phyloP scores from a whole-genome alignment of 2,888 invertebrate species.

The Pristionchus mayeri region DNA sequence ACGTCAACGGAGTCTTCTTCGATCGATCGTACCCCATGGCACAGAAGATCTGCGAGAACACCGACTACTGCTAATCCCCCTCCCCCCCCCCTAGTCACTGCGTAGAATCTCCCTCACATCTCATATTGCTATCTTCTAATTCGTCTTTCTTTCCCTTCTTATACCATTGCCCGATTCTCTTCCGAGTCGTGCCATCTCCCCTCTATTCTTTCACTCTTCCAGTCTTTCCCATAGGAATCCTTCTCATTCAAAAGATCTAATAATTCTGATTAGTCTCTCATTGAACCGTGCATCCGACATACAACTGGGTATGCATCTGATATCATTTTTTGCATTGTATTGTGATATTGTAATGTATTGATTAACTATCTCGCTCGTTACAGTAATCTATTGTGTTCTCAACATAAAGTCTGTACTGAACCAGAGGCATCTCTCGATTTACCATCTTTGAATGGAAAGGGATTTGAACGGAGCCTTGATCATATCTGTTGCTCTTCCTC shows the following conservation, averaged over 20 bases:
- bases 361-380: neutral
- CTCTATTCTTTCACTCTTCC: neutral
- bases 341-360: neutral
- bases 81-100: neutral
- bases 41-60: slow-evolving; percentile 70
- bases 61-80: slow-evolving; percentile 67
- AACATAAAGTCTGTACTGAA: neutral
- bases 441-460: slow-evolving; percentile 44
- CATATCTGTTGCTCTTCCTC: slow-evolving; percentile 16
- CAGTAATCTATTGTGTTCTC: slow-evolving; percentile 13
- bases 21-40: slow-evolving; percentile 74
- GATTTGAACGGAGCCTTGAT: slow-evolving; percentile 34
- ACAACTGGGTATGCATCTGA: slow-evolving; percentile 40
- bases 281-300: slow-evolving; percentile 37
- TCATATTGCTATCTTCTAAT: too few relatives aligned
- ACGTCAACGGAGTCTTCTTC: slow-evolving; percentile 75
- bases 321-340: slow-evolving; percentile 2
- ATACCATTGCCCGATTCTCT: too few relatives aligned
- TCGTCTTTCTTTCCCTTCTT: too few relatives aligned
- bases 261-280: neutral
- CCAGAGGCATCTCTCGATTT: slow-evolving; percentile 22
- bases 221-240: slow-evolving; percentile 35
- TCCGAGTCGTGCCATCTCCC: too few relatives aligned
- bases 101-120: neutral
- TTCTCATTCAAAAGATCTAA: slow-evolving; percentile 21